Evolutionary conservation across 2,888 invertebrate genomes (phyloP), one percentile per base, ranked within the genome.

Genomic region (Drosophila niveifrons): DNA sequence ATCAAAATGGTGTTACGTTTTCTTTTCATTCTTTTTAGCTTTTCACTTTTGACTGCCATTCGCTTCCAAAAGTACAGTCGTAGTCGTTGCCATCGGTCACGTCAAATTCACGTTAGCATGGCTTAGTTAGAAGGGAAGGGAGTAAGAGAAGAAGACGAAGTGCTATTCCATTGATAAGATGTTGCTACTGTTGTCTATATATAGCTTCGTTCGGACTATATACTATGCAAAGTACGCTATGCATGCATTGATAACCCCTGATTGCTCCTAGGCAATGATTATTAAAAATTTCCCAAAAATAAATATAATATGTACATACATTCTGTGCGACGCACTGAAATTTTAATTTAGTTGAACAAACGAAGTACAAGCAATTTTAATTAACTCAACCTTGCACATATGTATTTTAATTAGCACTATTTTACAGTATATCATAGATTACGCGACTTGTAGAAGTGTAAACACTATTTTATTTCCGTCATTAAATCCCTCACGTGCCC

Each of bases 201-300:
- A 65, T 44, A 69, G 18, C 36, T 11, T 11, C 13, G 36, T 34
- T 55, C 50, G 57, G 65, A 55, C 63, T 43, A 31, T 31, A 34
- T 62, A 62, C 51, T 59, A 66, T 64, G 51, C 46, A 62, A 44
- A 55, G 15, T 29, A 46, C 28, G 34, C 18, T n/a, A n/a, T 36
- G 48, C 43, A 47, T 76, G 62, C 62, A 63, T 62, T 78, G 76
- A 76, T 76, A 76, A 76, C 76, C 76, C 58, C 56, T 11, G 18
- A 44, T 48, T 31, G 28, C 43, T 48, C 66, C 66, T 46, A 58
- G 44, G 15, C 62, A 58, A 58, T 70, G 56, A 78, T 76, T 57
- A 56, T 48, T 52, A 46, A 18, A 65, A 73, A 44, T 66, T 68
- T 8, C 43, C 75, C 18, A 65, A 74, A 75, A 72, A 23, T 23